Conservation (phyloP, 2,888 invertebrate genomes). For the Drosophila diplacantha region DNA sequence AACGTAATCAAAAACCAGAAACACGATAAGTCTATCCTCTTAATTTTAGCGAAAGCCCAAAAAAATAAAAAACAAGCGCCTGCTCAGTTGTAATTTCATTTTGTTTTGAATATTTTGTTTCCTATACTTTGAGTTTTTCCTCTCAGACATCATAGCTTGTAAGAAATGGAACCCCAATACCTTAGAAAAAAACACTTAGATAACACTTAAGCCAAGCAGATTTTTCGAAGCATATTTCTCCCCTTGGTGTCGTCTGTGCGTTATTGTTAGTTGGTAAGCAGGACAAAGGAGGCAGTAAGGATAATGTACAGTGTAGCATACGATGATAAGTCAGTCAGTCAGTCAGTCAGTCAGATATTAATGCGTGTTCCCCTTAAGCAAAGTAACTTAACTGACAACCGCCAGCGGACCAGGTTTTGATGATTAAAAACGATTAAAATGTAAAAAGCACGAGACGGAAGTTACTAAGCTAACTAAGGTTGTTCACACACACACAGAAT, state of each 20-base stretch:
- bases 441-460: constrained; percentile 53
- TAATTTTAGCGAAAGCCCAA: constrained; percentile 18
- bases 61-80: constrained; percentile 17
- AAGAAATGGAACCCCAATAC: constrained; percentile 21
- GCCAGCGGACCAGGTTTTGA: constrained; percentile 68
- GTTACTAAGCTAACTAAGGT: constrained; percentile 62
- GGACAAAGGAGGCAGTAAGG: constrained; percentile 19
- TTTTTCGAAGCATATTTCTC: constrained; percentile 20
- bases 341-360: constrained; percentile 5
- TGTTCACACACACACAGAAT: constrained; percentile 45
- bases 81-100: constrained; percentile 19
- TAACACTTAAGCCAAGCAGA: constrained; percentile 9
- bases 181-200: constrained; percentile 14
- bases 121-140: constrained; percentile 1
- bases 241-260: constrained; percentile 41
- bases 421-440: constrained; percentile 39
- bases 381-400: constrained; percentile 23
- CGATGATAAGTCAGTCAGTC: constrained; percentile 38
- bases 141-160: constrained; percentile 1
- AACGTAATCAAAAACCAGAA: constrained; percentile 56
- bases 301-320: constrained; percentile 57
- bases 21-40: constrained; percentile 31
- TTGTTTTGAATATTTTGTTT: neutral
- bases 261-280: constrained; percentile 41
- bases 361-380: constrained; percentile 15